These are phyloP conservation scores for Trachelus iudaicus DNA, from an alignment of 2,888 invertebrate genomes.

Conservation along the genomic window DNA sequence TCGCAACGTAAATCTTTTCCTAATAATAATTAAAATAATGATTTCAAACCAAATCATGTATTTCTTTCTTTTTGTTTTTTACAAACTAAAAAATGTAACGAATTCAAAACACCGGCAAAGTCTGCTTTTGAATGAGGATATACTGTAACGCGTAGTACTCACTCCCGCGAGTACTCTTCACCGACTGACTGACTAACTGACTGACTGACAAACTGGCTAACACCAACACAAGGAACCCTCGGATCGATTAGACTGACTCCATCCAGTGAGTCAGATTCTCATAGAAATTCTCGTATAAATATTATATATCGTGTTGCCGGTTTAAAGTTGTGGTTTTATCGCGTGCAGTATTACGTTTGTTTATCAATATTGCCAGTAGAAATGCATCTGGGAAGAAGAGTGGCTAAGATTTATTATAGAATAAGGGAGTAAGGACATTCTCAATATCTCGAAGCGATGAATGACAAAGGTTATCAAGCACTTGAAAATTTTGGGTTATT, in stretches of 20 bases:
- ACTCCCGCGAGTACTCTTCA: not conserved
- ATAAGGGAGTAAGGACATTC: not conserved
- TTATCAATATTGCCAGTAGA: not conserved
- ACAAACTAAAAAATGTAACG: not conserved
- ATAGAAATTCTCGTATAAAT: not conserved
- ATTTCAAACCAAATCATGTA: not conserved
- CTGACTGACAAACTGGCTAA: slow-evolving; percentile 3
- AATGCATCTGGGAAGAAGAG: not conserved
- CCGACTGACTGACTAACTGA: not conserved
- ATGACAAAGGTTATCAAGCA: not conserved
- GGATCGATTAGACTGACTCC: not conserved
- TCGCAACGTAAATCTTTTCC: not conserved
- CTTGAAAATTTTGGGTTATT: not conserved
- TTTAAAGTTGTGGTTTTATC: not conserved
- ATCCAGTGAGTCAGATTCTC: slow-evolving; percentile 1
- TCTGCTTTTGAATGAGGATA: not conserved
- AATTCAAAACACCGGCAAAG: not conserved
- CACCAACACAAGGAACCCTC: not conserved
- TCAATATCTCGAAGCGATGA: not conserved
- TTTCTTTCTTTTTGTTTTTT: not conserved
- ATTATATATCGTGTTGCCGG: not conserved
- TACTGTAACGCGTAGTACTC: not conserved
- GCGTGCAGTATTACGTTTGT: not conserved
- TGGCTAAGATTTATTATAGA: not conserved
- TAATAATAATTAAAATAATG: not conserved